Conservation (phyloP, 2,888 invertebrate species). For the Drosophila mettleri region DNA sequence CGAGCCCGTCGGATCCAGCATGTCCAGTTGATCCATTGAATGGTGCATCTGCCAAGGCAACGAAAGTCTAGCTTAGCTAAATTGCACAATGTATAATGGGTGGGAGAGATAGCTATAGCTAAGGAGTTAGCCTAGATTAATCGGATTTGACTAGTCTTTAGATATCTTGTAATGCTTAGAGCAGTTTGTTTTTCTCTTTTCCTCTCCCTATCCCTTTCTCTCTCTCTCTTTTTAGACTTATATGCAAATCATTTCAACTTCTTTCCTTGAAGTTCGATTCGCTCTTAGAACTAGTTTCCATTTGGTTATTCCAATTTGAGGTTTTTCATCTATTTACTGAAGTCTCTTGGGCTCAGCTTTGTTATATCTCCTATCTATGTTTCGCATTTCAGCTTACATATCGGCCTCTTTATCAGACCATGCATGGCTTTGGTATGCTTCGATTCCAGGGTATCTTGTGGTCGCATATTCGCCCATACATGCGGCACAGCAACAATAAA, state of each 20-base stretch:
- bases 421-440: neutral
- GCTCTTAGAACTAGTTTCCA: neutral
- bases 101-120: neutral
- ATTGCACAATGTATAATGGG: too few species aligned
- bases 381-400: neutral
- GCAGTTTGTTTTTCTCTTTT: too few species aligned
- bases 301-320: too few species aligned
- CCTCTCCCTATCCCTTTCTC: too few species aligned
- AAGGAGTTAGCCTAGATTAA: neutral
- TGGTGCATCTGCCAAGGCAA: constrained; percentile 91
- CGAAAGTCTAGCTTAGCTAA: too few species aligned
- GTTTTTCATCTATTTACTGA: too few species aligned
- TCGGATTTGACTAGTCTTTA: too few species aligned
- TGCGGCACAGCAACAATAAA: constrained; percentile 1
- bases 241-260: neutral
- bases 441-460: neutral
- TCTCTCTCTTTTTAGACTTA: too few species aligned
- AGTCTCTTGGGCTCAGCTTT: too few species aligned
- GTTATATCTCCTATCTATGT: neutral
- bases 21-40: constrained; percentile 96
- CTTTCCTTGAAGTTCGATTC: neutral
- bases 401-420: neutral
- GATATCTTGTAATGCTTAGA: neutral
- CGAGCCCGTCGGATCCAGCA: constrained; percentile 95
- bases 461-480: neutral